Percentiles rank a stretch among this genome's conserved stretches.
Evolutionary conservation across 2,113 vertebrate species (phyloP).

Genomic region (Proterorhinus semilunaris): DNA sequence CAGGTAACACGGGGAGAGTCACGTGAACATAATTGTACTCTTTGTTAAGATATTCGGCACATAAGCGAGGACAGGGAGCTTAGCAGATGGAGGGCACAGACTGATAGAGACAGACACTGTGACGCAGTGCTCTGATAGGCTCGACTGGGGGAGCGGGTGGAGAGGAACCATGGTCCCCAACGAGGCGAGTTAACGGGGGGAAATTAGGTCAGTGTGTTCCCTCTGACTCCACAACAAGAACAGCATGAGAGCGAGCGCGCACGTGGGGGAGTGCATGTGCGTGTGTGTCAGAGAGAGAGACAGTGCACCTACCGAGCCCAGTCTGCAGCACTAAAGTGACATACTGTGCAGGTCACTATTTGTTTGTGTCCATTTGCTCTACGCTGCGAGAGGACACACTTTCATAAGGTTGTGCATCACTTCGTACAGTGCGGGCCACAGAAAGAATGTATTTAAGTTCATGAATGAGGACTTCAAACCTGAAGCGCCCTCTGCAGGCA

Average conservation of each 20-base stretch:
- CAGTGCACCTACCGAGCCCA: slow-evolving; percentile 35
- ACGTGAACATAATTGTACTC: slow-evolving; percentile 20
- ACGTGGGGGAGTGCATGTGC: slow-evolving; percentile 12
- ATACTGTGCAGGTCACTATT: slow-evolving; percentile 29
- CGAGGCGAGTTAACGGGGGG: slow-evolving; percentile 69
- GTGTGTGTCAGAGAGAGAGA: background rate
- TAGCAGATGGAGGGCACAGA: slow-evolving; percentile 60
- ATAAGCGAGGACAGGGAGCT: slow-evolving; percentile 13
- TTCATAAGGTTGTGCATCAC: slow-evolving; percentile 3
- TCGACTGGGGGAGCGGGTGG: slow-evolving; percentile 59
- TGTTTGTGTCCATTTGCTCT: slow-evolving; percentile 19
- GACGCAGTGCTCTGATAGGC: slow-evolving; percentile 57
- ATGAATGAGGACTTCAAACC: too few relatives aligned
- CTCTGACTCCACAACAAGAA: slow-evolving; percentile 66
- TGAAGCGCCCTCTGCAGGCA: too few relatives aligned
- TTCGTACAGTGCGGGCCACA: slow-evolving; percentile 5
- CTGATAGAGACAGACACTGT: slow-evolving; percentile 48
- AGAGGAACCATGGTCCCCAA: slow-evolving; percentile 72
- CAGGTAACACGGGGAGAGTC: slow-evolving; percentile 6
- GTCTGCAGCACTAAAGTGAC: slow-evolving; percentile 12
- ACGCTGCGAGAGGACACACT: background rate
- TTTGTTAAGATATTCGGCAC: slow-evolving; percentile 30
- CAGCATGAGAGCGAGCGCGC: slow-evolving; percentile 31
- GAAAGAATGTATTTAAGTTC: background rate
- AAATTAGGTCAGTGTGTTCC: slow-evolving; percentile 78